Percentiles rank a stretch among this genome's conserved stretches.
Conservation (phyloP, 2,113 vertebrate species). For the Sapajus apella region DNA sequence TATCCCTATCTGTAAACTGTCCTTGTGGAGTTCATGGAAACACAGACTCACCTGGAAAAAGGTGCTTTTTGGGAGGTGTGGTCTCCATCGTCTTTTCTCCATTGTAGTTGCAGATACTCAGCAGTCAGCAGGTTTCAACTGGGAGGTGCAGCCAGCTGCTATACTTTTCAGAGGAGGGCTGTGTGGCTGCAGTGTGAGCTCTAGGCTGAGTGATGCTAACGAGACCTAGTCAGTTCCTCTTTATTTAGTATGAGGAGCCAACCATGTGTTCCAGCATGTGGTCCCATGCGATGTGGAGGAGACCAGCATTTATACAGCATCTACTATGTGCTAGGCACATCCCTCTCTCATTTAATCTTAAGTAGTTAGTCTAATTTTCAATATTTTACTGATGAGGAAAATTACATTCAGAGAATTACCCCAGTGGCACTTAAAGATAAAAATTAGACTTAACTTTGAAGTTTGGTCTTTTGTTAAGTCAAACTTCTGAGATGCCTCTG, state of each 20-base stretch:
- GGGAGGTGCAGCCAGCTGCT: neutral
- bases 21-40: neutral
- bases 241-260: neutral
- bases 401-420: neutral
- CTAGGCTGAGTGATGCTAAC: neutral
- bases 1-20: neutral
- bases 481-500: neutral
- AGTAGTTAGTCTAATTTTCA: neutral
- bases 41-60: neutral
- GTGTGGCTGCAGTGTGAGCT: neutral
- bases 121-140: neutral
- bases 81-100: neutral
- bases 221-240: neutral
- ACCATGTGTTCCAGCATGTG: neutral
- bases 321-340: neutral
- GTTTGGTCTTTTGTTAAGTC: neutral
- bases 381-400: neutral
- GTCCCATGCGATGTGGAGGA: neutral
- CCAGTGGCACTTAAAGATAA: neutral
- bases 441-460: neutral
- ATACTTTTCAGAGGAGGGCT: neutral
- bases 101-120: neutral
- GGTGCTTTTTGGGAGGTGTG: neutral
- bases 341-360: neutral
- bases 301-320: neutral